Evolutionary conservation across 2,797 vertebrate species (phyloP).

Genomic region (Muscicapa comitata): DNA sequence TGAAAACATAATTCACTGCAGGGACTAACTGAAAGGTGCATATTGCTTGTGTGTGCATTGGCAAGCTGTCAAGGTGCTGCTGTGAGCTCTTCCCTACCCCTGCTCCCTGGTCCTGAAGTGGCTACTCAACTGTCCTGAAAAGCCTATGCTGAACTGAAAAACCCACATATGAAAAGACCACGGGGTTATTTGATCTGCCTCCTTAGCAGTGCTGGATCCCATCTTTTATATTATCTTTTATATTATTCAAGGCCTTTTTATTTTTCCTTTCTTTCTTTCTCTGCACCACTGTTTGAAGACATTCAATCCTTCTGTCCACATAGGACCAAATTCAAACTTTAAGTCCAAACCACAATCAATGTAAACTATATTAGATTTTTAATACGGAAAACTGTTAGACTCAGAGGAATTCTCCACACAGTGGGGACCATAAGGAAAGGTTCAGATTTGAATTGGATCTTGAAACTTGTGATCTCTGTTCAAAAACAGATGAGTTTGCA

Average conservation of each 20-base stretch:
- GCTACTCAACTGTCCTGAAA: not conserved
- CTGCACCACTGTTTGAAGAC: not conserved
- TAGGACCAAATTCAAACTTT: not conserved
- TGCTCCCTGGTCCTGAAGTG: not conserved
- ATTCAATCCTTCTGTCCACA: not conserved
- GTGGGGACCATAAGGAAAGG: not conserved
- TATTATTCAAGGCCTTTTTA: not conserved
- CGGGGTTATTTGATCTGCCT: not conserved
- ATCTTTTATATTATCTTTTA: not conserved
- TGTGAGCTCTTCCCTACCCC: not conserved
- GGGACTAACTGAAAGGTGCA: not conserved
- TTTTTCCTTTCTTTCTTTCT: not conserved
- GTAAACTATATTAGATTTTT: not conserved
- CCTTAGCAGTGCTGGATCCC: not conserved
- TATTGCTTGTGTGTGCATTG: not conserved
- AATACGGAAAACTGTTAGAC: not conserved
- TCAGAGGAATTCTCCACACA: not conserved
- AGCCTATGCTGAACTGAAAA: not conserved
- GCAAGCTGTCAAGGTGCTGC: not conserved
- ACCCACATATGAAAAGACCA: not conserved
- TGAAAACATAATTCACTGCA: constrained; percentile 43
- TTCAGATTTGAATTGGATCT: not conserved
- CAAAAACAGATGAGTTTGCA: not conserved
- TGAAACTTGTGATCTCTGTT: not conserved
- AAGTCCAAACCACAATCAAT: not conserved